Percentiles rank a stretch among this genome's conserved stretches.
Conservation (phyloP, 2,113 vertebrate genomes). For the Eulacestoma nigropectus region DNA sequence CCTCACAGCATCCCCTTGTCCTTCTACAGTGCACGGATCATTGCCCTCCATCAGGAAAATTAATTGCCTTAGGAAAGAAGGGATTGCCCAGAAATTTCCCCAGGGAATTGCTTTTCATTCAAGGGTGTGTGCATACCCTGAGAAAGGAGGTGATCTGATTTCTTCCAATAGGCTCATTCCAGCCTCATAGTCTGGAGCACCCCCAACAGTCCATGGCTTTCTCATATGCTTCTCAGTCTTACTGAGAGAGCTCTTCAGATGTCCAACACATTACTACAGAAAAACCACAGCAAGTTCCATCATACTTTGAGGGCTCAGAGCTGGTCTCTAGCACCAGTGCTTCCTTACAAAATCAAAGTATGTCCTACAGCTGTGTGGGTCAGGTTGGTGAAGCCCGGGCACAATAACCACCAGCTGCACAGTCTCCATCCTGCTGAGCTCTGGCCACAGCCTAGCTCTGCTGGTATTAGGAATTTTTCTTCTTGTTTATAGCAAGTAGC, state of each 20-base stretch:
- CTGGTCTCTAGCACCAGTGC: background rate
- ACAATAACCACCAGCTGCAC: background rate
- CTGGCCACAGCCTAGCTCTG: background rate
- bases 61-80: background rate
- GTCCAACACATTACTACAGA: background rate
- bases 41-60: background rate
- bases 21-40: background rate
- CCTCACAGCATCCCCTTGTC: background rate
- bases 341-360: background rate
- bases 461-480: conserved; percentile 41
- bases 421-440: background rate
- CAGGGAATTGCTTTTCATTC: background rate
- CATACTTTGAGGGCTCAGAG: background rate
- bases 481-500: background rate
- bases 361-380: background rate
- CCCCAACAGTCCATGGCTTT: background rate
- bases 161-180: background rate
- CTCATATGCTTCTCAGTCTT: background rate
- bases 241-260: background rate
- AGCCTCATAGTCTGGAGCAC: background rate
- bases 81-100: background rate
- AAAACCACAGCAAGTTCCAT: background rate
- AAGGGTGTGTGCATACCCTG: background rate
- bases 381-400: background rate
- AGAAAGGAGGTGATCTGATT: background rate